Evolutionary conservation across 2,888 invertebrate genomes (phyloP).

Genomic region (Peribatodes rhomboidaria): DNA sequence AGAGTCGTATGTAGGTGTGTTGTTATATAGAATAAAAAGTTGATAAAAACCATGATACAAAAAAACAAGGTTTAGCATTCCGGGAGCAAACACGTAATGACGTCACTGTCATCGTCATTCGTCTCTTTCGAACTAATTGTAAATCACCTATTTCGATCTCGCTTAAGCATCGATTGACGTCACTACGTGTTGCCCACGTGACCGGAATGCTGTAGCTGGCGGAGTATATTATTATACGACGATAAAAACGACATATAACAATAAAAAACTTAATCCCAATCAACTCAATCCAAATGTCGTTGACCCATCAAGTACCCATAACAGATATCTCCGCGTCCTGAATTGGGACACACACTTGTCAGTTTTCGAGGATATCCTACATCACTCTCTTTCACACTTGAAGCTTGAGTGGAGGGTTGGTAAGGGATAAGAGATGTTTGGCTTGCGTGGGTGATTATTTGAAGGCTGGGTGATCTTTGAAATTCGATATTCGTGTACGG

Average conservation of each 20-base stretch:
- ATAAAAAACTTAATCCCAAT: constrained; percentile 15
- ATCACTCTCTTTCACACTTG: constrained; percentile 49
- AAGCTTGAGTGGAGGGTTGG: constrained; percentile 26
- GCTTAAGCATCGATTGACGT: too few relatives aligned
- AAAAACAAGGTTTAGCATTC: too few relatives aligned
- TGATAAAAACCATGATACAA: too few relatives aligned
- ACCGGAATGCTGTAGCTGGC: too few relatives aligned
- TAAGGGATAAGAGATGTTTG: constrained; percentile 52
- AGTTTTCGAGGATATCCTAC: constrained; percentile 74
- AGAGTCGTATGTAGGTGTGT: too few relatives aligned
- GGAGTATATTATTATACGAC: too few relatives aligned
- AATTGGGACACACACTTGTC: constrained; percentile 72
- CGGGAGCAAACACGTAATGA: too few relatives aligned
- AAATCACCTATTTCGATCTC: too few relatives aligned
- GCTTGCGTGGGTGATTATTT: constrained; percentile 56
- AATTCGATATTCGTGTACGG: constrained; percentile 77
- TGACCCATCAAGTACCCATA: constrained; percentile 24
- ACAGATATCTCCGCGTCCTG: constrained; percentile 44
- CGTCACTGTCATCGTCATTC: too few relatives aligned
- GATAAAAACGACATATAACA: constrained; percentile 9
- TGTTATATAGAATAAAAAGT: too few relatives aligned
- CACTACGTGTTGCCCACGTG: too few relatives aligned
- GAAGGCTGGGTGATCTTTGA: constrained; percentile 65
- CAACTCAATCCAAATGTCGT: constrained; percentile 22
- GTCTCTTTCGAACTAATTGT: too few relatives aligned